phyloP scores from a whole-genome alignment of 2,888 invertebrate genomes.

The Neoscelio sp. region DNA sequence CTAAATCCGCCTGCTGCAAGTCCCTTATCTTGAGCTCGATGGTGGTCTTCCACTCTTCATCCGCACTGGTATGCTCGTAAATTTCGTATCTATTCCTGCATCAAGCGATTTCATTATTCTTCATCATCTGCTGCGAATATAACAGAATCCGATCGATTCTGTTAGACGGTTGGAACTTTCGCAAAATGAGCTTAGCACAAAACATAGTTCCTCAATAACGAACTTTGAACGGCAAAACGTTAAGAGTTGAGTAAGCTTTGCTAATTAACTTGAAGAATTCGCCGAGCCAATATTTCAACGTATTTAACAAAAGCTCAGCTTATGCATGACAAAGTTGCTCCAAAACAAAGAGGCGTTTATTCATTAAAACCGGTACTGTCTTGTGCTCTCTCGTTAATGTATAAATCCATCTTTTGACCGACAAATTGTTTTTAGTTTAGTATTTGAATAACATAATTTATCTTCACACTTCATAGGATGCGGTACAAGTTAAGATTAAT shows the following conservation, averaged over 20 bases:
- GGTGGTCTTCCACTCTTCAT: constrained; percentile 85
- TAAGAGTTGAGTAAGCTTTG: constrained; percentile 53
- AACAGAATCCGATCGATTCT: constrained; percentile 51
- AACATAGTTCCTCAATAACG: constrained; percentile 54
- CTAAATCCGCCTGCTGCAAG: constrained; percentile 86
- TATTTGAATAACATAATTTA: no score
- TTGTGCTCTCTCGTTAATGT: not conserved
- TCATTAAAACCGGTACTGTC: constrained; percentile 1
- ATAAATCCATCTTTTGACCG: not conserved
- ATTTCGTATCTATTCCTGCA: constrained; percentile 88
- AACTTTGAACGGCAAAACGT: constrained; percentile 54
- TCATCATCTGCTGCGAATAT: constrained; percentile 44
- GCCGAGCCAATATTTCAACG: constrained; percentile 55
- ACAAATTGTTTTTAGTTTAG: no score
- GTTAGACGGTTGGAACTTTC: constrained; percentile 46
- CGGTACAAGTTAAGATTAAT: no score
- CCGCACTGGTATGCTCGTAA: constrained; percentile 85
- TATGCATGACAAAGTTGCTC: constrained; percentile 35
- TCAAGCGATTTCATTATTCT: constrained; percentile 55
- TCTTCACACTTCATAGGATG: no score
- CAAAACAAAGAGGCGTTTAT: constrained; percentile 13
- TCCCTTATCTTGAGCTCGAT: constrained; percentile 87
- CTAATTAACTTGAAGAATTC: constrained; percentile 62
- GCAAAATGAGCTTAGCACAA: constrained; percentile 59
- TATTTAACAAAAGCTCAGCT: constrained; percentile 51